Evolutionary conservation across 1,140 invertebrate species (phyloP).

Genomic region (Oreohelix idahoensis): DNA sequence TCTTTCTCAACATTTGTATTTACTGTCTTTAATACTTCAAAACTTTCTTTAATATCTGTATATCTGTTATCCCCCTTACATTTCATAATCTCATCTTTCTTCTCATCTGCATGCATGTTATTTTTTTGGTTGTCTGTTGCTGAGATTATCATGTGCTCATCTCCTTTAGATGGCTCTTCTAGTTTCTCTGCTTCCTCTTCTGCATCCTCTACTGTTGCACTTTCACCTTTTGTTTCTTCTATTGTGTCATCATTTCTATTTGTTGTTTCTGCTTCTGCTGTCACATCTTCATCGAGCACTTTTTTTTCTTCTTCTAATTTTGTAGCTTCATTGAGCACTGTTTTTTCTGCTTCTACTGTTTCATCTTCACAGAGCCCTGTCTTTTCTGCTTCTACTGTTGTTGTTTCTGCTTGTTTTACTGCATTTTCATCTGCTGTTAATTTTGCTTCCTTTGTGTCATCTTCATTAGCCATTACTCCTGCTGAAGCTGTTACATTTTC

Average conservation of each 20-base stretch:
- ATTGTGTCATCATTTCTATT: background rate
- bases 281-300: background rate
- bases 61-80: background rate
- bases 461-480: background rate
- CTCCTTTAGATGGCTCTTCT: background rate
- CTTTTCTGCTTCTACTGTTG: background rate
- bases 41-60: background rate
- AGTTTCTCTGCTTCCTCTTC: background rate
- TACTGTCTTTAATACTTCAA: background rate
- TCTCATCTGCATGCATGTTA: constrained; percentile 35
- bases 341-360: background rate
- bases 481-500: background rate
- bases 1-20: background rate
- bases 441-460: background rate
- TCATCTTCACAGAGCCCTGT: background rate
- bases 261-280: constrained; percentile 1
- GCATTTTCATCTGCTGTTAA: background rate
- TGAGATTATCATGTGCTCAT: background rate
- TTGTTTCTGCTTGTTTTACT: constrained; percentile 5
- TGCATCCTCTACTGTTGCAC: background rate
- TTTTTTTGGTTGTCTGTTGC: constrained; percentile 29
- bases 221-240: background rate
- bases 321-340: background rate
- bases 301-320: background rate
- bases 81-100: constrained; percentile 3